Conservation (phyloP, 2,888 invertebrate species). For the Troides helena region DNA sequence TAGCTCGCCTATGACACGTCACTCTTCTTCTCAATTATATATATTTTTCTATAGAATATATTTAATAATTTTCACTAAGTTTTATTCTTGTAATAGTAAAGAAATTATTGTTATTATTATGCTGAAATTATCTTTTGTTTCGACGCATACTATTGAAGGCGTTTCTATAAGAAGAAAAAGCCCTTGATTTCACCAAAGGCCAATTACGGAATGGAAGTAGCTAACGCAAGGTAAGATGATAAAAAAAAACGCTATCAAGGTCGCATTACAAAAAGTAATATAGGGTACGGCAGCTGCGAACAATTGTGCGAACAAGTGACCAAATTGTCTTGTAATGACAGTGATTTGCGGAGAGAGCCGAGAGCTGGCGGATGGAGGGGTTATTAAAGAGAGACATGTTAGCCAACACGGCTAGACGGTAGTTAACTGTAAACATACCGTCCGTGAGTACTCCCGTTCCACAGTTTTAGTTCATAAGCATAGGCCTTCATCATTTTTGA, state of each 20-base stretch:
- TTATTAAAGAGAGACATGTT: conserved; percentile 46
- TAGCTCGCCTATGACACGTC: no score
- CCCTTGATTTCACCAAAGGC: conserved; percentile 35
- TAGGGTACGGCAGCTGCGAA: conserved; percentile 41
- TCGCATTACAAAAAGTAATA: conserved; percentile 26
- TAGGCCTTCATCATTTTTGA: neutral
- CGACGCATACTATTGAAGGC: neutral
- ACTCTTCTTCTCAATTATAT: no score
- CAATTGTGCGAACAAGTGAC: conserved; percentile 51
- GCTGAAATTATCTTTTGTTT: no score
- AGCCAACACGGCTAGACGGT: conserved; percentile 32
- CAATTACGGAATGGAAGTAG: conserved; percentile 8
- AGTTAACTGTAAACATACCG: conserved; percentile 16
- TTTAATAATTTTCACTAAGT: no score
- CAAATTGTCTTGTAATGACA: conserved; percentile 58
- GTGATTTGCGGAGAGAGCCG: conserved; percentile 50
- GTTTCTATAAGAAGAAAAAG: neutral
- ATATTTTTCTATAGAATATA: no score
- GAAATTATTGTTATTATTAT: no score
- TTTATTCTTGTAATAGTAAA: no score
- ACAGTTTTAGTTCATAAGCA: neutral
- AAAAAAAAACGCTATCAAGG: conserved; percentile 23
- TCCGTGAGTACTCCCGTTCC: neutral
- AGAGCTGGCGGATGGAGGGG: conserved; percentile 44
- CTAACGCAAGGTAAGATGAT: neutral